Evolutionary conservation across 2,113 vertebrate genomes (phyloP).

Genomic region (Coregonus clupeaformis): DNA sequence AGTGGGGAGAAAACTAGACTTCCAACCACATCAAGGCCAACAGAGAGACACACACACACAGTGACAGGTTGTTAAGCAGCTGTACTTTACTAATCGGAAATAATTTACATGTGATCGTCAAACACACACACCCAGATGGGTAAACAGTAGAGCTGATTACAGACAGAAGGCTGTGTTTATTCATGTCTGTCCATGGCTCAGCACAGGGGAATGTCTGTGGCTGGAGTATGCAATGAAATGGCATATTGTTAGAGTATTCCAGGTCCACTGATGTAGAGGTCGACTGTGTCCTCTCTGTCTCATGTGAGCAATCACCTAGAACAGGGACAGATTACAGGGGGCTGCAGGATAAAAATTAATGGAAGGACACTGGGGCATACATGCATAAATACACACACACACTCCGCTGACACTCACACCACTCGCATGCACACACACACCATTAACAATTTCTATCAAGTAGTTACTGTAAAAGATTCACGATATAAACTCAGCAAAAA

Average conservation of each 20-base stretch:
- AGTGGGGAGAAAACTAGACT: not conserved
- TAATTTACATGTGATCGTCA: conserved; percentile 38
- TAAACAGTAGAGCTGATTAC: conserved; percentile 44
- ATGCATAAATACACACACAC: not conserved
- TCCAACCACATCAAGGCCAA: not conserved
- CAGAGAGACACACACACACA: conserved; percentile 1
- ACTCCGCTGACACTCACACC: too few species aligned
- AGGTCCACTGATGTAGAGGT: too few species aligned
- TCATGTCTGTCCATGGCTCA: not conserved
- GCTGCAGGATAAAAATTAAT: too few species aligned
- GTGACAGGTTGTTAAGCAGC: conserved; percentile 18
- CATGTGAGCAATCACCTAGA: too few species aligned
- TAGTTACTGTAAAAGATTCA: too few species aligned
- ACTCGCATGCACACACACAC: not conserved
- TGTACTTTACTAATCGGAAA: conserved; percentile 33
- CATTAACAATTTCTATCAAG: not conserved
- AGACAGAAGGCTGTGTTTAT: not conserved
- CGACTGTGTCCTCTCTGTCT: too few species aligned
- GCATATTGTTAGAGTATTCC: not conserved
- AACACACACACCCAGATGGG: conserved; percentile 49
- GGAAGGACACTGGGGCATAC: not conserved
- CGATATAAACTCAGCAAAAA: too few species aligned
- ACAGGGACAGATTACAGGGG: too few species aligned
- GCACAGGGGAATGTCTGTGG: not conserved
- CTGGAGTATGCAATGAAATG: not conserved